These are phyloP conservation scores for Therioaphis trifolii DNA, from an alignment of 2,888 invertebrate genomes.

Conservation along the genomic window DNA sequence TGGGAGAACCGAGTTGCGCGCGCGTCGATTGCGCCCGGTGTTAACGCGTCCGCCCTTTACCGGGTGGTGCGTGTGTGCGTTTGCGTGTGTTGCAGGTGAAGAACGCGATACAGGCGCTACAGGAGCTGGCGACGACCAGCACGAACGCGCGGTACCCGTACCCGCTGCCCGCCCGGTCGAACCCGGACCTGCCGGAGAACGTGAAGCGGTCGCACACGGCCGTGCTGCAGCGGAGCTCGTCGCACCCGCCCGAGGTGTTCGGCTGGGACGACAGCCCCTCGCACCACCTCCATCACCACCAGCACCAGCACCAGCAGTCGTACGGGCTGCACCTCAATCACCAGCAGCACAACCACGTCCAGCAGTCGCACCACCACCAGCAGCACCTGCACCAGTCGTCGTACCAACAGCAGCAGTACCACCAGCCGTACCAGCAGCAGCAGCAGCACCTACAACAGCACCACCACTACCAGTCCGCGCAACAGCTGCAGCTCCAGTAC, in stretches of 20 bases:
- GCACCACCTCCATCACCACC: constrained; percentile 25
- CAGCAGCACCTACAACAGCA: not conserved
- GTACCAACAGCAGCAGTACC: not conserved
- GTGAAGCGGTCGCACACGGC: constrained; percentile 66
- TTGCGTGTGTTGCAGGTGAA: constrained; percentile 73
- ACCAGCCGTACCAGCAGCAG: not conserved
- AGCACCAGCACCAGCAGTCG: constrained; percentile 43
- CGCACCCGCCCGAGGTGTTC: constrained; percentile 87
- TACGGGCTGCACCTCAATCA: not conserved
- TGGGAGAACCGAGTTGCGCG: too few relatives aligned
- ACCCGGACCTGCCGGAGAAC: constrained; percentile 77
- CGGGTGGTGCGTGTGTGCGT: too few relatives aligned
- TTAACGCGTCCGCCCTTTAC: too few relatives aligned
- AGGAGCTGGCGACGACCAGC: constrained; percentile 80
- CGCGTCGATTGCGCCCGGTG: too few relatives aligned
- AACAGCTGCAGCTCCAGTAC: not conserved
- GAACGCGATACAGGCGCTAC: constrained; percentile 84
- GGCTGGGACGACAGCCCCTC: constrained; percentile 73
- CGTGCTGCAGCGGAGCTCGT: constrained; percentile 79
- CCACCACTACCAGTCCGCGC: not conserved
- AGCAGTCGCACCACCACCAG: not conserved
- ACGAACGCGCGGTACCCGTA: constrained; percentile 70
- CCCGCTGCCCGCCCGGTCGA: constrained; percentile 78
- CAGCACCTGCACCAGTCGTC: not conserved
- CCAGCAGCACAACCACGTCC: not conserved